phyloP scores from a whole-genome alignment of 2,888 invertebrate genomes.

The Lobophora halterata region DNA sequence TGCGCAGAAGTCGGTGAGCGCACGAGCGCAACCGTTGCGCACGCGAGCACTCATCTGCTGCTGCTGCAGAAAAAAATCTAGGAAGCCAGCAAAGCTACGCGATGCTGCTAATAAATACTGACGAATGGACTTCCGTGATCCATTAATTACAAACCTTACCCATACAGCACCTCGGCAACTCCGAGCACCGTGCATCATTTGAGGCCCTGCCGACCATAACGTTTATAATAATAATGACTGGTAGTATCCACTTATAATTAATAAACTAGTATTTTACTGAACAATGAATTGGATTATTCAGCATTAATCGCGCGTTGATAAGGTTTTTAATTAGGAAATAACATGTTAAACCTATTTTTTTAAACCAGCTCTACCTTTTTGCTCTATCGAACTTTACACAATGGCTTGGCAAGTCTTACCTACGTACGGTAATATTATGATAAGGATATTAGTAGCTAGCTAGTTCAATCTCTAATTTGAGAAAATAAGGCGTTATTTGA shows the following conservation, averaged over 20 bases:
- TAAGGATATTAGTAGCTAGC: neutral
- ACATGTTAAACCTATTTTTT: conserved; percentile 1
- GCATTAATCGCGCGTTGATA: conserved; percentile 2
- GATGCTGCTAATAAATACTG: conserved; percentile 69
- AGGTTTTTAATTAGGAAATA: conserved; percentile 2
- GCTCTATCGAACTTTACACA: no score
- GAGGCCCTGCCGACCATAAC: conserved; percentile 23
- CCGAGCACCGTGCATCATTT: conserved; percentile 25
- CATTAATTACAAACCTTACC: conserved; percentile 53
- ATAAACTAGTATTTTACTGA: conserved; percentile 7
- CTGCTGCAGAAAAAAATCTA: conserved; percentile 62
- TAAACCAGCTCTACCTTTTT: neutral
- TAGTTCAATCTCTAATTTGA: conserved; percentile 19
- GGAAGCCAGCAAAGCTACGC: conserved; percentile 56
- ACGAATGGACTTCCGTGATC: conserved; percentile 66
- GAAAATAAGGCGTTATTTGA: conserved; percentile 13
- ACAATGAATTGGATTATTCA: conserved; percentile 15
- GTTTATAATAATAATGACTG: conserved; percentile 13
- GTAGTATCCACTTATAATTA: conserved; percentile 5
- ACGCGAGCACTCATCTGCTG: conserved; percentile 27
- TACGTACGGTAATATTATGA: no score
- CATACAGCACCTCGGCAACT: conserved; percentile 23
- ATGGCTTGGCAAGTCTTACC: no score
- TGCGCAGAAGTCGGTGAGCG: conserved; percentile 38
- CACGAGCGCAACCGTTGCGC: conserved; percentile 50